Conservation (phyloP, 2,113 vertebrate species). For the Eleginops maclovinus region DNA sequence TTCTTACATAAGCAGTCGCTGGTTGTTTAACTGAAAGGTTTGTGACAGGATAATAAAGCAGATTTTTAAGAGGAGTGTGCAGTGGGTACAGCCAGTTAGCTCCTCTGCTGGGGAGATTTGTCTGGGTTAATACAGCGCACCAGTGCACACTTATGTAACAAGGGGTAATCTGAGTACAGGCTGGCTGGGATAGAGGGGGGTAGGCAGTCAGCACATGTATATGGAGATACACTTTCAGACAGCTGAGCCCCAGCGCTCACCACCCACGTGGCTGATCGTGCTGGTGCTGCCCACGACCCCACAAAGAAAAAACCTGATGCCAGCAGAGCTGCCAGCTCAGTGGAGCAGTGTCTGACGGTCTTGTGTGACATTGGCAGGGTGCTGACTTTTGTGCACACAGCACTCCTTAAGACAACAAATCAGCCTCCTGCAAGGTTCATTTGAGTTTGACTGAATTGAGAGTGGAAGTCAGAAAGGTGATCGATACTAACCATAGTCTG, state of each 20-base stretch:
- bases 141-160: constrained; percentile 72
- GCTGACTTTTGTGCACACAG: constrained; percentile 26
- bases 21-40: not conserved
- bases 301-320: constrained; percentile 29
- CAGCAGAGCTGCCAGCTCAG: constrained; percentile 40
- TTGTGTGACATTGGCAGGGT: constrained; percentile 27
- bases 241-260: constrained; percentile 68
- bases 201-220: constrained; percentile 70
- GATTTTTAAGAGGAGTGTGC: constrained; percentile 39
- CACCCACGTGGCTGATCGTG: constrained; percentile 59
- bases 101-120: constrained; percentile 49
- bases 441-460: constrained; percentile 17
- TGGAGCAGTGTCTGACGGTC: constrained; percentile 14
- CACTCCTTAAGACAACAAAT: constrained; percentile 44
- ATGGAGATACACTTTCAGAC: constrained; percentile 76
- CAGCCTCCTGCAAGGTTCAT: constrained; percentile 16
- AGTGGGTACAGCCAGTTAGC: constrained; percentile 27
- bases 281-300: constrained; percentile 44
- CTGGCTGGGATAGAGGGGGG: constrained; percentile 59
- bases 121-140: constrained; percentile 58
- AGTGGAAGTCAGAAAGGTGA: not conserved
- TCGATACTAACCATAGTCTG: constrained; percentile 90
- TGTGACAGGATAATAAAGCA: not conserved
- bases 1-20: not conserved
- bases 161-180: constrained; percentile 73